phyloP scores from a whole-genome alignment of 2,888 invertebrate genomes.

The Dexiosoma caninum region DNA sequence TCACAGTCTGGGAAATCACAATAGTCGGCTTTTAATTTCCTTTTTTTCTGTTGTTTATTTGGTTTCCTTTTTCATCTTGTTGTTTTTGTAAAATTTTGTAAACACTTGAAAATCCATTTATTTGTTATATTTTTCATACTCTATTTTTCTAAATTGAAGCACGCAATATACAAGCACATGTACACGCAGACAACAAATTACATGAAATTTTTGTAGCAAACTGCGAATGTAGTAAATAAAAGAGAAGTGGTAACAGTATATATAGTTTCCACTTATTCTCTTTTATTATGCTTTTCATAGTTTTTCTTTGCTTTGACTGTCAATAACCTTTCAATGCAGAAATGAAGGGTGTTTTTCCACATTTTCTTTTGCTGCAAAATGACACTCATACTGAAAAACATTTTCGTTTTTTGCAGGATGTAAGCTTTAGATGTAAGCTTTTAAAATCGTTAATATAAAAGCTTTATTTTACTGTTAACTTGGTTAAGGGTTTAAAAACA shows the following conservation, averaged over 20 bases:
- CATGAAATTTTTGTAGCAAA: constrained; percentile 23
- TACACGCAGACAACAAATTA: constrained; percentile 26
- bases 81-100: constrained; percentile 44
- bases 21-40: constrained; percentile 45
- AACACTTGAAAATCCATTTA: constrained; percentile 56
- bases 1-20: constrained; percentile 34
- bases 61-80: constrained; percentile 6
- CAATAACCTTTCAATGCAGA: constrained; percentile 59
- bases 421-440: constrained; percentile 16
- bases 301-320: constrained; percentile 33
- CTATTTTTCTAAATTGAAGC: background rate
- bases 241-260: constrained; percentile 8
- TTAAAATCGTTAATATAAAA: background rate
- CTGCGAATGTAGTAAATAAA: constrained; percentile 30
- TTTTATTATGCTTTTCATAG: constrained; percentile 12
- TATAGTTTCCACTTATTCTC: constrained; percentile 17
- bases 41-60: constrained; percentile 23
- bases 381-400: background rate
- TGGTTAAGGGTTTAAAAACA: background rate
- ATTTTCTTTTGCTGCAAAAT: constrained; percentile 14
- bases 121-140: constrained; percentile 42
- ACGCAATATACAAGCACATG: constrained; percentile 27
- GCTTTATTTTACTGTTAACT: constrained; percentile 21
- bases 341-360: constrained; percentile 49
- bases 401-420: background rate